phyloP scores from a whole-genome alignment of 2,888 invertebrate species.

The Cheilosia variabilis region DNA sequence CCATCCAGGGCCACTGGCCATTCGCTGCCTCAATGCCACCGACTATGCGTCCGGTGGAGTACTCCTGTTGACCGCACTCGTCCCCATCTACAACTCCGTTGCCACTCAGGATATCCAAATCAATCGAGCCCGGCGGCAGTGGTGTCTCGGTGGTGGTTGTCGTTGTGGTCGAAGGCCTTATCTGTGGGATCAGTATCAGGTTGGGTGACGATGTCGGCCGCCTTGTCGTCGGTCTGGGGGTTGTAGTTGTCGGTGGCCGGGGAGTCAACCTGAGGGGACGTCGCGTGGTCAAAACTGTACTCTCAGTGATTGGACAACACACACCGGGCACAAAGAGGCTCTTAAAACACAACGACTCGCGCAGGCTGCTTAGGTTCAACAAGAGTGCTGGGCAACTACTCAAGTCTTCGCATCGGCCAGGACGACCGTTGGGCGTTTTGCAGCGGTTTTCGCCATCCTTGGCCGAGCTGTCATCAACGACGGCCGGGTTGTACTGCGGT shows the following conservation, averaged over 20 bases:
- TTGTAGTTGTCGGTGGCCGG: constrained; percentile 79
- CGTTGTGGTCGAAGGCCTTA: constrained; percentile 83
- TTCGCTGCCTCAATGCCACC: constrained; percentile 93
- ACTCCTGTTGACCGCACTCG: constrained; percentile 92
- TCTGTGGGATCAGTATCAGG: constrained; percentile 82
- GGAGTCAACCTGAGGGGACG: constrained; percentile 81
- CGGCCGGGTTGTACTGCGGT: constrained; percentile 45
- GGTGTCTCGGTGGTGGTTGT: constrained; percentile 84
- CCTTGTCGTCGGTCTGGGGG: constrained; percentile 82
- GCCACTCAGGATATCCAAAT: constrained; percentile 77
- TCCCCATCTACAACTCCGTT: constrained; percentile 82
- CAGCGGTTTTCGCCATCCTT: constrained; percentile 87
- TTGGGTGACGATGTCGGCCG: constrained; percentile 78
- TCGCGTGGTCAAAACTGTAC: constrained; percentile 81
- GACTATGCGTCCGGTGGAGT: constrained; percentile 94
- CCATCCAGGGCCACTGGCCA: constrained; percentile 98
- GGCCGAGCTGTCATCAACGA: constrained; percentile 83
- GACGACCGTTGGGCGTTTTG: constrained; percentile 91
- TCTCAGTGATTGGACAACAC: constrained; percentile 89
- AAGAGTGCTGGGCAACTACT: constrained; percentile 94
- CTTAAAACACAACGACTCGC: constrained; percentile 95
- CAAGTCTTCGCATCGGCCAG: constrained; percentile 93
- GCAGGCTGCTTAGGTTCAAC: constrained; percentile 90
- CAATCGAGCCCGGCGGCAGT: constrained; percentile 82
- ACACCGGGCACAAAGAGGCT: constrained; percentile 96